Base-by-base conservation (phyloP, 2,113 vertebrate genomes). In the Chascanopsetta lugubris region DNA sequence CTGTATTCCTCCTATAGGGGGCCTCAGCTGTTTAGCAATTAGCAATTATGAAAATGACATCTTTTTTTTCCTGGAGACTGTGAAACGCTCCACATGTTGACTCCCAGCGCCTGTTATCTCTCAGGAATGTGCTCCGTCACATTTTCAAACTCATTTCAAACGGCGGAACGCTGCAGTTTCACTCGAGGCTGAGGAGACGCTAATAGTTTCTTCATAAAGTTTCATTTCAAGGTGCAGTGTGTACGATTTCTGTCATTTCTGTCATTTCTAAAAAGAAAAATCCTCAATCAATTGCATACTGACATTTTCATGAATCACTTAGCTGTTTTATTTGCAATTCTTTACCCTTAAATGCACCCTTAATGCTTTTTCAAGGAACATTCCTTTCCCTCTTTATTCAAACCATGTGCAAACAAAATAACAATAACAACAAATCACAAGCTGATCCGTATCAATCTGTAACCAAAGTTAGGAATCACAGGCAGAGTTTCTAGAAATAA, bases 21-120 rank as follows among this genome's bases (percentile, higher is more conserved):
- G 47, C 38, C 27, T 32, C 55, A 58, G 42, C 55, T 60, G 60
- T 69, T 69, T 65, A 69, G 80, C 65, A 83, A 77, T 74, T 63
- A 82, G 50, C 55, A 55, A 51, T 40, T 32, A 75, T 34, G 17
- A 57, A 70, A 64, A 60, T 61, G 0, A 30, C 4, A n/a, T 48
- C 2, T 13, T 8, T 6, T 3, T 50, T 50, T 49, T 47, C 59
- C 62, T 50, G n/a, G 42, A 68, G 32, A 24, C 56, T 18, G n/a
- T n/a, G 30, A 58, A 51, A 61, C 61, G 51, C 13, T 63, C n/a
- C 20, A 38, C 8, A 30, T 69, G 59, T 49, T n/a, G 15, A 15
- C 15, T 18, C 22, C 1, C 24, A 22, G 26, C 34, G 17, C 59
- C 46, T 17, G 17, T 32, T 43, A 8, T 40, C 51, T 36, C 29